Base-by-base conservation (phyloP, 2,888 invertebrate species). In the Globia sparganii region DNA sequence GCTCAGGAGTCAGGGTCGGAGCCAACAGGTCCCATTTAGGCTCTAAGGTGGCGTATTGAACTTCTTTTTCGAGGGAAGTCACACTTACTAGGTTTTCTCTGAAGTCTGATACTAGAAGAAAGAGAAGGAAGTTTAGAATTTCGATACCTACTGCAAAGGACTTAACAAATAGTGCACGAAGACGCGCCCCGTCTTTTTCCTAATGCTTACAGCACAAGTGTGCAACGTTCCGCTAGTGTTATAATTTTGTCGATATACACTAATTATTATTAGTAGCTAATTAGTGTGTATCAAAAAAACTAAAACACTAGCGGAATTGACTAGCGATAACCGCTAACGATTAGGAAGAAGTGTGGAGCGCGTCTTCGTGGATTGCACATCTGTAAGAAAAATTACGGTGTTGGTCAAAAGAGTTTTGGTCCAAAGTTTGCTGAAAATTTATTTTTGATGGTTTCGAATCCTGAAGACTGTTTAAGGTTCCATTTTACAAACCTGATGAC, bases 21-120 rank as follows among this genome's bases (percentile, higher is more conserved):
- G 87, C 81, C 34, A 88, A 75, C 28, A 87, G 75, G 76, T 96
- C 97, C 92, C 97, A 97, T 80, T 94, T 94, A 9, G 94, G 91
- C 72, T 95, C 97, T 4, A 95, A 72, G 11, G 90, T 89, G 3
- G 91, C 91, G 89, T 91, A 94, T 79, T 91, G 93, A 1, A 92
- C 92, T 58, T 95, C 95, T 76, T 95, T 95, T 77, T 96, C 96
- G 31, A 95, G 87, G 0, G 96, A 96, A 11, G 95, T 91, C 76
- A 95, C 93, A 87, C 95, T 93, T n/a, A 97, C 93, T 58, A 97
- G 93, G 81, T 97, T 97, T 86, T 97, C 97, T 91, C 97, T 97
- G 86, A 97, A 96, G 90, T 98, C 97, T 70, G 97, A 97, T 76
- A 97, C 97, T 59, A 58, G 28, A 58, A 28, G 8, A 28, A 15